Base-by-base conservation (phyloP, 2,797 vertebrate genomes). In the Delichon dasypus region DNA sequence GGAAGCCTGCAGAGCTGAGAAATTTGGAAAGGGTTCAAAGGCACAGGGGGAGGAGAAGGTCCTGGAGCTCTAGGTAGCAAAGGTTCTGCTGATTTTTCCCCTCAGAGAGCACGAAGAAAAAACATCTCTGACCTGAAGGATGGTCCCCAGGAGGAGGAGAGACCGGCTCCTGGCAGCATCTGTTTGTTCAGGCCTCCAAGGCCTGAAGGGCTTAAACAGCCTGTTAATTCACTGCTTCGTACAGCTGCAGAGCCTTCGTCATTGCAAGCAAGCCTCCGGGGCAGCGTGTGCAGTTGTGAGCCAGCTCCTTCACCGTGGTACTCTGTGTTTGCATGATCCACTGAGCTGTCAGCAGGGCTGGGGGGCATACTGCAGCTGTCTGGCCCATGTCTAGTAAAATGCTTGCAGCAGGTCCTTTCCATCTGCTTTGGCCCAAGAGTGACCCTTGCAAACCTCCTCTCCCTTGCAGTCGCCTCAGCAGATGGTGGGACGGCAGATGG, bases 391-490 rank as follows among this genome's bases (percentile, higher is more conserved):
- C 77, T 88, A 71, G 60, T 60, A 51, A 92, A 96, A 81, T 42
- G 40, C 62, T 90, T 16, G 3, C 93, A 94, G 89, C 77, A 91
- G 89, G 91, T 90, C 90, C 85, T 89, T 93, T 94, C 94, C 85
- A 94, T 96, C 95, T 96, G 82, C 64, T 78, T 74, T 91, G 80
- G 94, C 95, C 88, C 67, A 90, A 58, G 48, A 57, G 65, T 87
- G 87, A 94, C 95, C 93, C 90, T 92, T 85, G 57, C 77, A 90
- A 93, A 70, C 36, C 66, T 74, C 62, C 34, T 79, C 48, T 95
- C 75, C 91, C 79, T 73, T 65, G 74, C 65, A 67, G 83, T 81
- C 0, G 18, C 88, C 83, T 90, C 83, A 85, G 88, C 95, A 95
- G 88, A 73, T 94, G 89, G 85, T 91, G 66, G 60, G 50, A 91